Conservation (phyloP, 2,888 invertebrate species). For the Flabesymbios commensalis region DNA sequence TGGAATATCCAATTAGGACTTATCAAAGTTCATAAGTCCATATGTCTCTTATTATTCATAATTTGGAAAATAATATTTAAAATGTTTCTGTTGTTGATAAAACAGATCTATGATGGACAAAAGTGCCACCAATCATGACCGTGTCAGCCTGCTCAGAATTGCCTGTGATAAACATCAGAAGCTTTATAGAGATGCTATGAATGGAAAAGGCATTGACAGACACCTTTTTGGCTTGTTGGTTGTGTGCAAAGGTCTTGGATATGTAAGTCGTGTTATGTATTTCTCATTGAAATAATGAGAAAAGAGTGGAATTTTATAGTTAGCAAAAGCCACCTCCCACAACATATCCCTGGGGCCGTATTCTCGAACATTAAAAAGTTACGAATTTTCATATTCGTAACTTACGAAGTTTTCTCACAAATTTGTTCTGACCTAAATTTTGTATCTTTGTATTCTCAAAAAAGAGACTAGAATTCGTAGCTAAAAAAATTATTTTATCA, state of each 20-base stretch:
- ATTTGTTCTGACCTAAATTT: too few relatives aligned
- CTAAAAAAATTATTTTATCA: too few relatives aligned
- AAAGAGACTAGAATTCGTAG: too few relatives aligned
- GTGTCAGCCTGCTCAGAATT: conserved; percentile 53
- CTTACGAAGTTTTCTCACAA: too few relatives aligned
- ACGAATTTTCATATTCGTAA: too few relatives aligned
- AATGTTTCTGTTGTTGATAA: neutral
- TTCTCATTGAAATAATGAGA: neutral
- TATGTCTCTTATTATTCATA: neutral
- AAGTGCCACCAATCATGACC: conserved; percentile 47
- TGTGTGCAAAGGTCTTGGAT: conserved; percentile 62
- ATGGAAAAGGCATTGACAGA: conserved; percentile 63
- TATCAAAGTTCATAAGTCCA: neutral
- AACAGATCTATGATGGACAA: conserved; percentile 59
- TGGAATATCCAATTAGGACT: too few relatives aligned
- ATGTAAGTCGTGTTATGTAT: conserved; percentile 55
- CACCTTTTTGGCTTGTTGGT: conserved; percentile 65
- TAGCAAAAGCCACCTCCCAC: too few relatives aligned
- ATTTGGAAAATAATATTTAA: neutral
- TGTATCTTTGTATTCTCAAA: too few relatives aligned
- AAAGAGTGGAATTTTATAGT: too few relatives aligned
- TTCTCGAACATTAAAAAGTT: too few relatives aligned
- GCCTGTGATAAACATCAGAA: conserved; percentile 61
- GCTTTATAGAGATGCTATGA: conserved; percentile 64
- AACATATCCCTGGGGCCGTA: too few relatives aligned